Base-by-base conservation (phyloP, 2,797 vertebrate genomes). In the Pangasius larnaudii region DNA sequence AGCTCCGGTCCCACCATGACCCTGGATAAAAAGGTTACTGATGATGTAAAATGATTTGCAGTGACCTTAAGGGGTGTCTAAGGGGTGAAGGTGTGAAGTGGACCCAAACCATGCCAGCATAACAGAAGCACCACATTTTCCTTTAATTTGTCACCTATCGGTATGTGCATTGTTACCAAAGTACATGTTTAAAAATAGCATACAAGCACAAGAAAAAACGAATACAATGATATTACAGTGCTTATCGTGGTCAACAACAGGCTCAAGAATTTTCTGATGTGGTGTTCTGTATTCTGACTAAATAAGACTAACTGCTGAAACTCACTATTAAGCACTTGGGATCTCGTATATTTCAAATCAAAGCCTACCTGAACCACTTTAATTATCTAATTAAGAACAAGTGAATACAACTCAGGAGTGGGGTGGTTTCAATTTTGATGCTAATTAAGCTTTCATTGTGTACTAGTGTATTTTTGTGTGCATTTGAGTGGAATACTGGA, bases 371-470 rank as follows among this genome's bases (percentile, higher is more conserved):
- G 19, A 88, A 78, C 85, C 71, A 83, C 39, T 88, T 81, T 86
- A 89, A 85, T 90, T 74, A 89, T 85, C 67, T 87, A 86, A 91
- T 87, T 78, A 89, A 56, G 61, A 86, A 63, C 67, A 42, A 84
- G 82, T 86, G 80, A 89, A 72, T 87, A 0, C 22, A 84, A 83
- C 63, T 87, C 87, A 72, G 22, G 51, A 59, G 53, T 83, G 79
- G 65, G 89, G 83, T 85, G 67, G 72, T 84, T 89, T 59, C 67
- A 89, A 51, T 89, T 79, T 82, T 88, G 82, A 89, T 86, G 84
- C 74, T 87, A 91, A 91, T 91, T 85, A 90, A 86, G 79, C 51
- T 80, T 77, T 86, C 56, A 75, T 58, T 86, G 58, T 71, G 63
- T 80, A 82, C 86, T 72, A 18, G 72, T 85, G 56, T 67, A 83